Evolutionary conservation across 1,140 invertebrate species (phyloP), one percentile per base, ranked within the genome.

Genomic region (Orchesella cincta): DNA sequence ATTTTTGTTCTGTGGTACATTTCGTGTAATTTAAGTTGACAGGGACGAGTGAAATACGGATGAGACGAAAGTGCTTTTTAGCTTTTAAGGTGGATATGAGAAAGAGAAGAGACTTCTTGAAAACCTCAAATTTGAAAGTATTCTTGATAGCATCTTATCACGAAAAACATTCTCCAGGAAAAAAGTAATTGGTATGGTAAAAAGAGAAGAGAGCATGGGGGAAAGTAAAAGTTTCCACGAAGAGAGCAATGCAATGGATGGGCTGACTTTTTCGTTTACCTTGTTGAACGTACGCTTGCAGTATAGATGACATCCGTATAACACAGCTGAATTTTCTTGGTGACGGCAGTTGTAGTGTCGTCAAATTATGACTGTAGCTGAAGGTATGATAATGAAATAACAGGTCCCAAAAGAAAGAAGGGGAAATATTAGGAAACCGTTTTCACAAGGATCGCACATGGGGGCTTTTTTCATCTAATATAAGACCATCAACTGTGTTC

Each of bases 101-200:
- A 57, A 57, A 23, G 23, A 57, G 52, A 57, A 57, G 52, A 57
- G 52, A 57, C 52, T 57, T 57, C 14, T 57, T 57, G 14, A 57
- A 57, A 57, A 57, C 52, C 52, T 57, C 52, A 57, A 57, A 26
- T 57, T 57, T n/a, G 23, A 57, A 57, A 57, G 23, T 57, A 57
- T 57, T 57, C 52, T 57, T 57, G 52, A 57, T 57, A 57, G 52
- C 52, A 57, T 57, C 52, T 57, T 57, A 57, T 57, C 52, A 57
- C 14, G 14, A 57, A 23, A 26, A 57, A 57, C 52, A 57, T 57
- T 57, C 52, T 57, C 52, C 23, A 23, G 52, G 52, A 57, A 46
- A 57, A 57, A 57, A 57, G 52, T 57, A 57, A 57, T 57, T 57
- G 52, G 52, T 57, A 26, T 57, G 52, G 14, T 57, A 57, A 14